Evolutionary conservation across 37 sponge, comb jelly and placozoan species (phyloP), one percentile per base, ranked within the genome.

Genomic region (Beroe forskalii): DNA sequence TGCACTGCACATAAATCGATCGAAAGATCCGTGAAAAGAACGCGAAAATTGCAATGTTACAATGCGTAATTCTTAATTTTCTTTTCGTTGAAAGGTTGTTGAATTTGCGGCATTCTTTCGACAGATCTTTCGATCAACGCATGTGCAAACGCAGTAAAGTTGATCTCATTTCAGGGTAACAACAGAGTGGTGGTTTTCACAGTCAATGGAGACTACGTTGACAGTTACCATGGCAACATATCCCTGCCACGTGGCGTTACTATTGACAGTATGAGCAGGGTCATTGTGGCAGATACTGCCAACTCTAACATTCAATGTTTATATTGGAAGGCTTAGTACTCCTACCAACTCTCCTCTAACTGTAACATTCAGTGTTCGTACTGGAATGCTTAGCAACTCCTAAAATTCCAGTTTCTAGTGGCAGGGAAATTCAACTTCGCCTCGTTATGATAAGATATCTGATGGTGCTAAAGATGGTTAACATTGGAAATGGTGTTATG

Each of bases 161-260:
- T n/a, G n/a, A 48, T 48, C 55, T 48, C 55, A 48, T 48, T 48
- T 48, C 55, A 48, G 55, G 55, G 55, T 6, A 64, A 64, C 31
- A 44, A 80, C 55, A 32, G 86, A 1, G 86, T 80, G 25, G 86
- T 80, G 30, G 86, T 80, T 9, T 80, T 80, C 86, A 80, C 86
- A 6, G 9, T 80, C 1, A 44, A n/a, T 43, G 86, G 86, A 25
- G 40, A 38, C 38, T 80, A 44, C 31, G 86, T 80, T 23, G 86
- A 80, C 27, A 44, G 86, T 25, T 41, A 80, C 55, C 17, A 35
- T 32, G 86, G 86, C 1, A 27, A 37, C 40, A 80, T 80, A 23
- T 1, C 48, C n/a, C 27, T 80, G 55, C 86, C 86, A 24, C 86
- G 86, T 25, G 86, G 86, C 22, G 86, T 80, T 25, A 42, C 48